Percentiles rank a stretch among this genome's conserved stretches.
These are phyloP conservation scores for Molanna angustata DNA, from an alignment of 2,888 invertebrate species.

Conservation along the genomic window DNA sequence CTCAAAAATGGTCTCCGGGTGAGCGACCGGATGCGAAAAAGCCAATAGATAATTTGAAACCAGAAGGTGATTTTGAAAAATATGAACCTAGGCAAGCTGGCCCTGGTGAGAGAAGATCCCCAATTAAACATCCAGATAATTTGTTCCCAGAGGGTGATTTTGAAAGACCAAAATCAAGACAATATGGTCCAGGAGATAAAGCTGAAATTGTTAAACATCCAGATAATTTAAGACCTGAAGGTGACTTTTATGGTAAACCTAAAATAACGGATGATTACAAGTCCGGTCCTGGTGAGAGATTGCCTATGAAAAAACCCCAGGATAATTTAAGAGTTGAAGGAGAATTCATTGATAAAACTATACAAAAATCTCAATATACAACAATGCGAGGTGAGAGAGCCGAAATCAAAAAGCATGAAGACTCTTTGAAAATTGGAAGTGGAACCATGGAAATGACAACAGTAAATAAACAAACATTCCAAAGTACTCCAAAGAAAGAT, in stretches of 20 bases:
- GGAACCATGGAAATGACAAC: slow-evolving; percentile 55
- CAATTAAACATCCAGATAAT: slow-evolving; percentile 44
- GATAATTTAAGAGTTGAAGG: slow-evolving; percentile 55
- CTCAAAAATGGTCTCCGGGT: slow-evolving; percentile 44
- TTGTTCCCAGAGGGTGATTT: slow-evolving; percentile 38
- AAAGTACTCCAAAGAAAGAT: slow-evolving; percentile 57
- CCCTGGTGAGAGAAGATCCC: slow-evolving; percentile 45
- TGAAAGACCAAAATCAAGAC: slow-evolving; percentile 44
- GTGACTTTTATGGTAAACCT: slow-evolving; percentile 45
- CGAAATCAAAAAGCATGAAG: slow-evolving; percentile 56
- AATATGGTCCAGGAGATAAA: slow-evolving; percentile 47
- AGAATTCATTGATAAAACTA: slow-evolving; percentile 55
- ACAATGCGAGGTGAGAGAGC: slow-evolving; percentile 52
- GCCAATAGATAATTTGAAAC: slow-evolving; percentile 44
- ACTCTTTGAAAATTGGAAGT: slow-evolving; percentile 60
- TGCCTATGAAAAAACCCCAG: slow-evolving; percentile 42
- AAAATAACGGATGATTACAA: slow-evolving; percentile 42
- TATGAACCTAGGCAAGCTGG: slow-evolving; percentile 41
- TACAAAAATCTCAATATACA: slow-evolving; percentile 54
- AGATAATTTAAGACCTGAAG: slow-evolving; percentile 50
- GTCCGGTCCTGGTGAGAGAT: slow-evolving; percentile 49
- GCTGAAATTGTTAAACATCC: slow-evolving; percentile 47
- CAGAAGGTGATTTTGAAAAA: slow-evolving; percentile 48
- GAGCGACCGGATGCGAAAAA: slow-evolving; percentile 46
- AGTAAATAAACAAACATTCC: slow-evolving; percentile 53